Evolutionary conservation across 2,113 vertebrate species (phyloP).

Genomic region (Pseudopodoces humilis): DNA sequence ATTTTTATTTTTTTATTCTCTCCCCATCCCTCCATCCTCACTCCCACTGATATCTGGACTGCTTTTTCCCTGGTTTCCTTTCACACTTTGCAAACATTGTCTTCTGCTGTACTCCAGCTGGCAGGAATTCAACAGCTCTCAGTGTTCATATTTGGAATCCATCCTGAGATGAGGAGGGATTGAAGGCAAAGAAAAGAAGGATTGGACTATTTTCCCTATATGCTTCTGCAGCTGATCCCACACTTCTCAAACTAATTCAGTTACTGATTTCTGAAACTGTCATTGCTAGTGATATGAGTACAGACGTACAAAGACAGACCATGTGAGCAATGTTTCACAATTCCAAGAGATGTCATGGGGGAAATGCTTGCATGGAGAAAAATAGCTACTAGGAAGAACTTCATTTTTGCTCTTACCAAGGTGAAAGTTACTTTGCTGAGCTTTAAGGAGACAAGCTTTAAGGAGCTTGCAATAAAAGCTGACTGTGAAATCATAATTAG

Average conservation of each 20-base stretch:
- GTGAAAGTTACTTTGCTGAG: neutral
- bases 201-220: slow-evolving; percentile 11
- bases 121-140: slow-evolving; percentile 23
- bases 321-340: neutral
- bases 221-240: slow-evolving; percentile 11
- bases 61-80: slow-evolving; percentile 9
- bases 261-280: neutral
- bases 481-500: neutral
- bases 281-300: neutral
- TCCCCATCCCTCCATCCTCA: neutral
- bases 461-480: neutral
- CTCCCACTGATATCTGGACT: neutral
- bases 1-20: neutral
- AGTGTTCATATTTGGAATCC: slow-evolving; percentile 6
- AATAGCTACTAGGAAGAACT: neutral
- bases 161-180: neutral
- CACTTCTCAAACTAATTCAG: neutral
- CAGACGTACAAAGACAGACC: neutral
- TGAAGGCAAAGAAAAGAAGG: neutral
- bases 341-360: neutral
- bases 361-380: neutral
- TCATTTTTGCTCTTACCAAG: neutral
- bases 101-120: slow-evolving; percentile 24
- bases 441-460: neutral
- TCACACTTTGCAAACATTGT: slow-evolving; percentile 32